These are phyloP conservation scores for Allolobophora icterica DNA, from an alignment of 2,888 invertebrate genomes.

Conservation along the genomic window DNA sequence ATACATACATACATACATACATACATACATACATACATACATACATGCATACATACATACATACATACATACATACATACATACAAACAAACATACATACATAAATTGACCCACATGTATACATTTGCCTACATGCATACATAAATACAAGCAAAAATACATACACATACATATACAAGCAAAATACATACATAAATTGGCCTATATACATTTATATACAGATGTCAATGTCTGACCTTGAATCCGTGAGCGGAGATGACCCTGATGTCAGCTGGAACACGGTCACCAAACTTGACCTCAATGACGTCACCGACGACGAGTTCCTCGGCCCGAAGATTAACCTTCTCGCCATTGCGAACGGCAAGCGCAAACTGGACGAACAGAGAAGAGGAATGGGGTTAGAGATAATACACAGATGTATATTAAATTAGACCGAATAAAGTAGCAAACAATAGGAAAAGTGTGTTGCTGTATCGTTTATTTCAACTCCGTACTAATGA, in stretches of 20 bases:
- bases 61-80: too few species aligned
- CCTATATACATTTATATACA: too few species aligned
- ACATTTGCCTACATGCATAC: too few species aligned
- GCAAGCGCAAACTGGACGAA: slow-evolving; percentile 63
- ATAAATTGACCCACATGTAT: too few species aligned
- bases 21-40: too few species aligned
- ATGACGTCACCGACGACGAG: slow-evolving; percentile 96
- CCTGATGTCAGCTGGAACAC: slow-evolving; percentile 96
- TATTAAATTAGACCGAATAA: background rate
- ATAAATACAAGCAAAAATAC: too few species aligned
- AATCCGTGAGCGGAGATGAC: slow-evolving; percentile 93
- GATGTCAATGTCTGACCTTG: slow-evolving; percentile 70
- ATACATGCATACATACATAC: too few species aligned
- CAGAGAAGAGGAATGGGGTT: background rate
- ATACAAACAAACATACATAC: too few species aligned
- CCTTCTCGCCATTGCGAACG: slow-evolving; percentile 72
- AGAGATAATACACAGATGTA: background rate
- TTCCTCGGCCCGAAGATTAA: slow-evolving; percentile 72
- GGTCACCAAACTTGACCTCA: slow-evolving; percentile 98
- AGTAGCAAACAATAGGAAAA: background rate
- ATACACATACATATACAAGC: too few species aligned
- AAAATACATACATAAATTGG: too few species aligned
- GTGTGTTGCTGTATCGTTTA: too few species aligned
- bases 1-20: too few species aligned
- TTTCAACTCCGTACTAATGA: background rate